phyloP scores from a whole-genome alignment of 2,888 invertebrate genomes.

The Napeogenes inachia region DNA sequence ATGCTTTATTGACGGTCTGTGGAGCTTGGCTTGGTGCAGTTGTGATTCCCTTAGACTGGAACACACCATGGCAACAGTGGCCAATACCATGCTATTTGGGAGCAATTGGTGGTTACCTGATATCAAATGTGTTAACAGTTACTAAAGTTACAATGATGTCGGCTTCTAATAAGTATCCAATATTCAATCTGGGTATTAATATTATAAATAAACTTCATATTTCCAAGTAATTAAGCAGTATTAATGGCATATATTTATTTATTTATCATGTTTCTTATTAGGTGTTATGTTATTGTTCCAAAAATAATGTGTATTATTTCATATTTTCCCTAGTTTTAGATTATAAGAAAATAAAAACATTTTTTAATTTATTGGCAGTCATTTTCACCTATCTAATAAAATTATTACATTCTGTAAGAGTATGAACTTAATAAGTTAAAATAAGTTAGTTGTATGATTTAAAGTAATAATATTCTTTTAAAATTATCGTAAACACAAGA shows the following conservation, averaged over 20 bases:
- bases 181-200: slow-evolving; percentile 49
- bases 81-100: slow-evolving; percentile 84
- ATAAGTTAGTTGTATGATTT: too few species aligned
- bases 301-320: neutral
- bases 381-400: too few species aligned
- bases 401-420: too few species aligned
- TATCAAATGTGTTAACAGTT: slow-evolving; percentile 76
- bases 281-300: neutral
- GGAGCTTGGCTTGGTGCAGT: slow-evolving; percentile 92
- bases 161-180: slow-evolving; percentile 59
- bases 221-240: slow-evolving; percentile 40
- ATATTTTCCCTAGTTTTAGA: too few species aligned
- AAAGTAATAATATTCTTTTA: too few species aligned
- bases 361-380: too few species aligned
- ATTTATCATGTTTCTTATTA: neutral
- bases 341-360: too few species aligned
- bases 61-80: slow-evolving; percentile 91
- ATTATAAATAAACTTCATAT: slow-evolving; percentile 50
- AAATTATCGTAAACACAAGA: too few species aligned
- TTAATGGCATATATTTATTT: slow-evolving; percentile 9
- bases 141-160: slow-evolving; percentile 58
- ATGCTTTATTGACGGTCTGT: slow-evolving; percentile 78
- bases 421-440: too few species aligned
- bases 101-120: slow-evolving; percentile 79
- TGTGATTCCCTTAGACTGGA: slow-evolving; percentile 94